These are phyloP conservation scores for Neofelis nebulosa DNA, from an alignment of 2,113 vertebrate species.

Conservation along the genomic window DNA sequence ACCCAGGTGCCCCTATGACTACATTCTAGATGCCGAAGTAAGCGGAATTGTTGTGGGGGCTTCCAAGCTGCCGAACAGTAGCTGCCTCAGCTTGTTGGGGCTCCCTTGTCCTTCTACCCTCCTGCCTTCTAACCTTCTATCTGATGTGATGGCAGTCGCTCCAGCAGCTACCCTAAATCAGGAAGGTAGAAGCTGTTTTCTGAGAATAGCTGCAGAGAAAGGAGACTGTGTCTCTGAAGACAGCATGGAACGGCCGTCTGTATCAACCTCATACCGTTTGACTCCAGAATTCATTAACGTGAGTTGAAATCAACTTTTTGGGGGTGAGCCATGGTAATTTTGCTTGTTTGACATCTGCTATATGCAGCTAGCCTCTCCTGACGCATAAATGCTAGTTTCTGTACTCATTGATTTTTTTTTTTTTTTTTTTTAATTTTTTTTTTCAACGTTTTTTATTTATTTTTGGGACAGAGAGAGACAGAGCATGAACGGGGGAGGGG, in stretches of 20 bases:
- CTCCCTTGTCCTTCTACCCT: not conserved
- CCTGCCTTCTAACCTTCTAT: not conserved
- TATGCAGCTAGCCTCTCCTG: not conserved
- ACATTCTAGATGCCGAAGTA: not conserved
- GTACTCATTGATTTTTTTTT: not conserved
- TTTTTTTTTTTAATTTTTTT: too few species aligned
- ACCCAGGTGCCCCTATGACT: not conserved
- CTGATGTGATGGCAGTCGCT: not conserved
- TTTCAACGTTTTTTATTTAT: too few species aligned
- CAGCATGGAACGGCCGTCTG: fast-evolving
- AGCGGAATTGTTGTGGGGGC: not conserved
- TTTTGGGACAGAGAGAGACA: too few species aligned
- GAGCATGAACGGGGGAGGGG: too few species aligned
- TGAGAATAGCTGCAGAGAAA: not conserved
- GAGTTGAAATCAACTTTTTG: not conserved
- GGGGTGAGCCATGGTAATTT: not conserved
- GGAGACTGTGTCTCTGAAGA: not conserved
- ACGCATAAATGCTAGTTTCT: not conserved
- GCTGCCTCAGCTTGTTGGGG: not conserved
- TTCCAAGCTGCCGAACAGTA: not conserved
- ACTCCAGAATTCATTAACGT: not conserved
- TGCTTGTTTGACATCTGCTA: not conserved
- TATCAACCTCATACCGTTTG: not conserved
- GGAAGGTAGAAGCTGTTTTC: not conserved
- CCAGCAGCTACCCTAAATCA: not conserved